Evolutionary conservation across 2,888 invertebrate genomes (phyloP).

Genomic region (Ceraclea dissimilis): DNA sequence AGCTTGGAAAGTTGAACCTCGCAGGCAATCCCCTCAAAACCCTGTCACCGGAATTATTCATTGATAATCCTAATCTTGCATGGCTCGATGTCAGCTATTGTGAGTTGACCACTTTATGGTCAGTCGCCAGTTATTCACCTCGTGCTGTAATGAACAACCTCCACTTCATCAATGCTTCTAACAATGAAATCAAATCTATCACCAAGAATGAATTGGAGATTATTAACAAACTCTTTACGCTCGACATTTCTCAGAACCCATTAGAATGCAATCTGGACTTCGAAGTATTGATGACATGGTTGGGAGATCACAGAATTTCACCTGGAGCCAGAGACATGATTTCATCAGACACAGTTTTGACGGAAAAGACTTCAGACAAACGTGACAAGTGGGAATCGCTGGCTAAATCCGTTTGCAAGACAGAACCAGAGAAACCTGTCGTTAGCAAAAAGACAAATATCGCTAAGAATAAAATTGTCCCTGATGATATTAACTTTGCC

Average conservation of each 20-base stretch:
- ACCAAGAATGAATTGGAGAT: constrained; percentile 52
- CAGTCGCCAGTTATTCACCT: constrained; percentile 43
- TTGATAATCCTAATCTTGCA: constrained; percentile 52
- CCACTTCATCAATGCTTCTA: constrained; percentile 50
- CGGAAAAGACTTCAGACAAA: constrained; percentile 36
- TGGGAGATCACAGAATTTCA: constrained; percentile 50
- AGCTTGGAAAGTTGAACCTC: constrained; percentile 58
- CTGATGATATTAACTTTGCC: constrained; percentile 25
- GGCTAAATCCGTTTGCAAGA: constrained; percentile 41
- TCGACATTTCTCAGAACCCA: constrained; percentile 59
- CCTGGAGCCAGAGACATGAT: constrained; percentile 41
- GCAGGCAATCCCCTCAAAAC: constrained; percentile 64
- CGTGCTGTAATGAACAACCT: constrained; percentile 47
- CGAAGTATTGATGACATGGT: constrained; percentile 57
- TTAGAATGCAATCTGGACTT: constrained; percentile 62
- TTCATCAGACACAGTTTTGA: constrained; percentile 40
- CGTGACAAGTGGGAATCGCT: constrained; percentile 45
- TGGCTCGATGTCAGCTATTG: constrained; percentile 66
- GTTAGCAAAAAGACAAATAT: not conserved
- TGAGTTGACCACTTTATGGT: constrained; percentile 59
- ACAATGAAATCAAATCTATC: constrained; percentile 52
- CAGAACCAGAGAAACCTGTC: constrained; percentile 21
- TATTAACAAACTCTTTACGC: constrained; percentile 48
- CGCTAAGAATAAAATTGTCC: constrained; percentile 7
- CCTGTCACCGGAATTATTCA: constrained; percentile 60